These are phyloP conservation scores for Grus americana DNA, from an alignment of 2,113 vertebrate species.

Conservation along the genomic window DNA sequence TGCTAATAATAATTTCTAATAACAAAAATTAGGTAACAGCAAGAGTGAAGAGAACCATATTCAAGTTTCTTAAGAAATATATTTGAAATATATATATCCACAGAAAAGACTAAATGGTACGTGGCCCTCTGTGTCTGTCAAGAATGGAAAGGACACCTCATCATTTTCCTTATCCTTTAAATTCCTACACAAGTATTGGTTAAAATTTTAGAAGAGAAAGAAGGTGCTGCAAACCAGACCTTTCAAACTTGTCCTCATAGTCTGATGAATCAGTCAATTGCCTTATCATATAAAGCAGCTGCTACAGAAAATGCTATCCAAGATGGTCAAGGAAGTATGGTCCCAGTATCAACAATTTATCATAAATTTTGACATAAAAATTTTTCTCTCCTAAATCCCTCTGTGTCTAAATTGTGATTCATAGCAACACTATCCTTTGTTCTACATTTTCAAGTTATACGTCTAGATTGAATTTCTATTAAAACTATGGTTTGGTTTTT, in stretches of 20 bases:
- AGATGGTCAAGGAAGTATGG: neutral
- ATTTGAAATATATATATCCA: neutral
- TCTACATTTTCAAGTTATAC: neutral
- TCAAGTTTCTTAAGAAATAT: neutral
- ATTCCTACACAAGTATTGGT: neutral
- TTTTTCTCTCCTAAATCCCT: neutral
- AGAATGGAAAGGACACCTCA: neutral
- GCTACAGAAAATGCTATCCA: neutral
- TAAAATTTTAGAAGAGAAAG: neutral
- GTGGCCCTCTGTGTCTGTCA: neutral
- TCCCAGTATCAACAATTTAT: neutral
- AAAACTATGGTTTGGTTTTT: neutral
- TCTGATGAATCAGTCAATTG: neutral
- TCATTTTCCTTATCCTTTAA: neutral
- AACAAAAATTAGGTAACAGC: neutral
- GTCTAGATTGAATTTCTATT: neutral
- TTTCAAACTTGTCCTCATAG: neutral
- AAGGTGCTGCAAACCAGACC: neutral
- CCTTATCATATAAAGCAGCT: neutral
- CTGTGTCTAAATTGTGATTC: neutral
- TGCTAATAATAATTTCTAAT: neutral
- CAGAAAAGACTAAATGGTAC: neutral
- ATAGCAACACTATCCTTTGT: neutral
- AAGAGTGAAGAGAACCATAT: neutral
- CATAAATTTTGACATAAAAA: neutral